These are phyloP conservation scores for Oxyruncus cristatus DNA, from an alignment of 2,113 vertebrate species.

Conservation along the genomic window DNA sequence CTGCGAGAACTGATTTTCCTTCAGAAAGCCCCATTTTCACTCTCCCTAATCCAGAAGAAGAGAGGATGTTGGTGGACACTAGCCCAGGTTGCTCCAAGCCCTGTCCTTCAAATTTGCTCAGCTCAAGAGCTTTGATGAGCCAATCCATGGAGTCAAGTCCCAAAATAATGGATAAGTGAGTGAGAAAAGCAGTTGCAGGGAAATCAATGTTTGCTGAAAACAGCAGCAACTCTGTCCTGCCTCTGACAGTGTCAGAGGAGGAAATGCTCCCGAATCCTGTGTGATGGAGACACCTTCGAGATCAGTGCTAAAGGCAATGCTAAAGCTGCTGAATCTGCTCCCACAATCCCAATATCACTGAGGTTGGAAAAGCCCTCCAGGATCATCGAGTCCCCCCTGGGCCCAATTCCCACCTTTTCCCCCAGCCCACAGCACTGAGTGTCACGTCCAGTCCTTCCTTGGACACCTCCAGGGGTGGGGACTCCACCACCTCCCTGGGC, in stretches of 20 bases:
- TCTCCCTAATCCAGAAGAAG: background rate
- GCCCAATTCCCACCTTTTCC: fast-evolving
- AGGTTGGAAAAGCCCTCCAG: fast-evolving
- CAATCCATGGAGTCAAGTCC: background rate
- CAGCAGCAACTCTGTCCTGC: background rate
- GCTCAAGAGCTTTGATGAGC: background rate
- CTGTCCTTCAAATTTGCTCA: background rate
- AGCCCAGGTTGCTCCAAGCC: background rate
- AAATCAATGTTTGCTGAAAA: background rate
- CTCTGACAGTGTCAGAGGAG: background rate
- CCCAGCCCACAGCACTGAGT: background rate
- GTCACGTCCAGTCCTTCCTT: fast-evolving
- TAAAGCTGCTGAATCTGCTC: background rate
- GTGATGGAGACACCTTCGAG: background rate
- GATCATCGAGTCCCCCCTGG: fast-evolving
- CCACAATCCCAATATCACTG: background rate
- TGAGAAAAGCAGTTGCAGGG: background rate
- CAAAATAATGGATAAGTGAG: background rate
- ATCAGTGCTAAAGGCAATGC: background rate
- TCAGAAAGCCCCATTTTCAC: background rate
- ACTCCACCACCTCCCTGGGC: background rate
- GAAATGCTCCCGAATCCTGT: fast-evolving
- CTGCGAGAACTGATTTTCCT: background rate
- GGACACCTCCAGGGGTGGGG: background rate
- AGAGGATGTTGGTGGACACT: background rate